Evolutionary conservation across 2,113 vertebrate species (phyloP).

Genomic region (Pachycephala philippinensis): DNA sequence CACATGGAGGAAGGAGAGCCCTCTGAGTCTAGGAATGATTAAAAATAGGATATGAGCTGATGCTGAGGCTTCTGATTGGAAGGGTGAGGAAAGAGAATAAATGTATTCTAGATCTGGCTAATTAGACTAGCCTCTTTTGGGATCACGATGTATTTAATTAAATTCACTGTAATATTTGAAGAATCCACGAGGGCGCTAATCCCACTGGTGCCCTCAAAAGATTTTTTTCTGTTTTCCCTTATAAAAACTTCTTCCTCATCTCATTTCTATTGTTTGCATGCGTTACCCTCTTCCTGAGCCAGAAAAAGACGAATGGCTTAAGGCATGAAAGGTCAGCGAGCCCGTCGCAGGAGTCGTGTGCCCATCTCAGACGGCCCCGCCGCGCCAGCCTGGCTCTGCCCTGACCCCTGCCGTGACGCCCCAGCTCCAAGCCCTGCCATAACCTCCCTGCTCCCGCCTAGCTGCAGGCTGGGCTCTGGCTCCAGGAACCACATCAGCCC

Average conservation of each 20-base stretch:
- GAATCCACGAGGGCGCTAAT: slow-evolving; percentile 72
- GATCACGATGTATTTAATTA: slow-evolving; percentile 78
- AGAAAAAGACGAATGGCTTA: neutral
- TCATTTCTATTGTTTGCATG: slow-evolving; percentile 35
- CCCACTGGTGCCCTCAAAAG: slow-evolving; percentile 66
- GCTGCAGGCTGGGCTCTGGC: neutral
- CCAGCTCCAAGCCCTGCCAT: rapidly evolving
- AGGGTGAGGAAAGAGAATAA: slow-evolving; percentile 61
- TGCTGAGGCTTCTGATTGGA: slow-evolving; percentile 70
- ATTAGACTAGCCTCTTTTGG: slow-evolving; percentile 78
- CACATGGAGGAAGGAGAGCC: slow-evolving; percentile 23
- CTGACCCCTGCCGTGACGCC: neutral
- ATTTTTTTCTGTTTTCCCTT: slow-evolving; percentile 40
- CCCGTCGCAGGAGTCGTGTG: rapidly evolving
- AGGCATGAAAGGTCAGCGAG: neutral
- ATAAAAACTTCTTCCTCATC: slow-evolving; percentile 14
- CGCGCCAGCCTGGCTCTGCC: neutral
- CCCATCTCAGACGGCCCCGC: rapidly evolving
- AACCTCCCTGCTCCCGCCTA: rapidly evolving
- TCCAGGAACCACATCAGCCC: neutral
- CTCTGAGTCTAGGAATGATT: slow-evolving; percentile 57
- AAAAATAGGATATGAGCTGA: slow-evolving; percentile 48
- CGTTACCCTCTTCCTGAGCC: neutral
- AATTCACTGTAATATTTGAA: slow-evolving; percentile 78
- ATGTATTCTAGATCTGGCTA: slow-evolving; percentile 77